Percentiles rank a stretch among this genome's conserved stretches.
Evolutionary conservation across 2,797 vertebrate species (phyloP).

Genomic region (Cyclopterus lumpus): DNA sequence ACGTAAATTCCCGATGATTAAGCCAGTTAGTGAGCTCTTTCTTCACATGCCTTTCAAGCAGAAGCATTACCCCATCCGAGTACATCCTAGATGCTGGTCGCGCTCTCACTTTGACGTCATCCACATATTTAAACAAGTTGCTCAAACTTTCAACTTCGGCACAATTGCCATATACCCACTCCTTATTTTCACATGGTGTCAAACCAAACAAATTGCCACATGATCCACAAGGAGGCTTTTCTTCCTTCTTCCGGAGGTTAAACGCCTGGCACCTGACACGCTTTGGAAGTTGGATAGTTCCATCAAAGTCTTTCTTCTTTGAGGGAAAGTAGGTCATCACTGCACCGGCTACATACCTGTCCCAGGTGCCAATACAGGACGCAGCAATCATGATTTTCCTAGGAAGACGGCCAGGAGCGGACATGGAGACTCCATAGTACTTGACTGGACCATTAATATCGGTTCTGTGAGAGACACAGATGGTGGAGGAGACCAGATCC

Average conservation of each 20-base stretch:
- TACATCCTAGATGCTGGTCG: rapidly evolving
- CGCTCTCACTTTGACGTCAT: rapidly evolving
- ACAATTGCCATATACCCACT: slow-evolving; percentile 22
- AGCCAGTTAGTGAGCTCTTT: rapidly evolving
- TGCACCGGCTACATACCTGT: slow-evolving; percentile 32
- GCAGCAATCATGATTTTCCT: slow-evolving; percentile 7
- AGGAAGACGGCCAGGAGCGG: rapidly evolving
- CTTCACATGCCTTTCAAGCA: rapidly evolving
- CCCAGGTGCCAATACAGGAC: slow-evolving; percentile 18
- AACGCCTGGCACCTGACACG: not conserved
- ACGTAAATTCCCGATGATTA: rapidly evolving
- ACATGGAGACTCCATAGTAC: slow-evolving; percentile 57
- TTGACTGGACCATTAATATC: rapidly evolving
- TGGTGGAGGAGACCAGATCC: not conserved
- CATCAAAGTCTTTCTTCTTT: not conserved
- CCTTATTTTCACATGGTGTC: rapidly evolving
- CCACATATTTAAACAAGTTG: slow-evolving; percentile 28
- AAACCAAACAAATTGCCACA: slow-evolving; percentile 53
- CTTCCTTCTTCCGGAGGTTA: rapidly evolving
- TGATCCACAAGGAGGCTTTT: not conserved
- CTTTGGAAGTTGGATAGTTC: slow-evolving; percentile 16
- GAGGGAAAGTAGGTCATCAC: slow-evolving; percentile 33
- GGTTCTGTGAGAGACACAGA: slow-evolving; percentile 26
- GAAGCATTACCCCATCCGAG: rapidly evolving
- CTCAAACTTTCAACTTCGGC: slow-evolving; percentile 59